Evolutionary conservation across 2,797 vertebrate species (phyloP).

Genomic region (Micrastur ruficollis): DNA sequence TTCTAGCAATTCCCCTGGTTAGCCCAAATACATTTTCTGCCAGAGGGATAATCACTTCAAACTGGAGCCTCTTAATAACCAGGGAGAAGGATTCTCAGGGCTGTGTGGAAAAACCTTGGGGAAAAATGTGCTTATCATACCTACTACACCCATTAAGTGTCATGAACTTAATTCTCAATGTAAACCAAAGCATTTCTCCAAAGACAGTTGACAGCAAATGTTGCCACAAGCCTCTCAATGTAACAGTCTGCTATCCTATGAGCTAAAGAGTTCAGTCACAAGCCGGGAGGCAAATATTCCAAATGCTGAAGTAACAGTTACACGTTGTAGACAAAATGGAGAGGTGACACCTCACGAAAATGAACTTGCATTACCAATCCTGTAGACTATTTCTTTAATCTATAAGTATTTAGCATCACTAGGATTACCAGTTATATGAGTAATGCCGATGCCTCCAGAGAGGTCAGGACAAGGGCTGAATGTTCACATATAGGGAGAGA

Average conservation of each 20-base stretch:
- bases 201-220: not conserved
- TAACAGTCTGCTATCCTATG: not conserved
- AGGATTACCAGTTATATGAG: not conserved
- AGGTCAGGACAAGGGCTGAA: not conserved
- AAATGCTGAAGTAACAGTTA: not conserved
- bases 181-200: not conserved
- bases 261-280: not conserved
- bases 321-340: not conserved
- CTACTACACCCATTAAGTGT: not conserved
- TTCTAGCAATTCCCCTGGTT: not conserved
- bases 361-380: not conserved
- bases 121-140: not conserved
- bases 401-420: not conserved
- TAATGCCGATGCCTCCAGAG: not conserved
- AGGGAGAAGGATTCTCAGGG: not conserved
- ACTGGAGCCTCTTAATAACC: not conserved
- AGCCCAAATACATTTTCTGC: not conserved
- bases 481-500: not conserved
- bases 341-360: not conserved
- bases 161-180: not conserved
- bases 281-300: not conserved
- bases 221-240: not conserved
- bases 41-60: not conserved
- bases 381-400: not conserved
- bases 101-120: not conserved